phyloP scores from a whole-genome alignment of 2,888 invertebrate species.

The Chaetogeoica ovagalla region DNA sequence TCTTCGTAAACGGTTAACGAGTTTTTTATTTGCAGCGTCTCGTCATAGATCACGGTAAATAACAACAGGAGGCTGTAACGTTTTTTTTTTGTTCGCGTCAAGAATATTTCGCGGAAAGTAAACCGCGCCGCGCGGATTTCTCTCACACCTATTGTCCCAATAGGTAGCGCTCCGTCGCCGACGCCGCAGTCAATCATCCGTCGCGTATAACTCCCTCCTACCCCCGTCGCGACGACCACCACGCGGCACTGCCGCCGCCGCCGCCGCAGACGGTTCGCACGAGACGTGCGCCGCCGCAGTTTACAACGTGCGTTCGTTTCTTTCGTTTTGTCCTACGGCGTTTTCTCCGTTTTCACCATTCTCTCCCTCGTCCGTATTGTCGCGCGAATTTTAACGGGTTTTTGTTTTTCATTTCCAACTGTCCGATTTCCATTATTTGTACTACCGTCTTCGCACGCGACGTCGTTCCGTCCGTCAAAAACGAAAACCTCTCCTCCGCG shows the following conservation, averaged over 20 bases:
- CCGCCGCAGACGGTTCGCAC: slow-evolving; percentile 9
- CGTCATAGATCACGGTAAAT: too few relatives aligned
- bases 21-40: too few relatives aligned
- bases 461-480: too few relatives aligned
- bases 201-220: slow-evolving; percentile 27
- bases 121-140: not conserved
- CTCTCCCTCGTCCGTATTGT: not conserved
- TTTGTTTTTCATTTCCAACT: not conserved
- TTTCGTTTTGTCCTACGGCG: not conserved
- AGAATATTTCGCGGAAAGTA: not conserved
- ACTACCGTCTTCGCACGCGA: too few relatives aligned
- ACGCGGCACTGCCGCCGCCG: not conserved
- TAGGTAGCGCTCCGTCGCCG: slow-evolving; percentile 42
- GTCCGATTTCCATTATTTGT: not conserved
- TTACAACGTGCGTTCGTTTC: slow-evolving; percentile 46
- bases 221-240: not conserved
- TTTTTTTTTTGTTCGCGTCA: too few relatives aligned
- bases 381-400: not conserved
- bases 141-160: slow-evolving; percentile 22
- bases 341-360: too few relatives aligned
- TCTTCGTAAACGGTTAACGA: too few relatives aligned
- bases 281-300: slow-evolving; percentile 27
- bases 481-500: too few relatives aligned
- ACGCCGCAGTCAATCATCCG: slow-evolving; percentile 30
- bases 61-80: too few relatives aligned